Percentiles rank a stretch among this genome's conserved stretches.
phyloP scores from a whole-genome alignment of 2,113 vertebrate species.

The Cinclus cinclus region DNA sequence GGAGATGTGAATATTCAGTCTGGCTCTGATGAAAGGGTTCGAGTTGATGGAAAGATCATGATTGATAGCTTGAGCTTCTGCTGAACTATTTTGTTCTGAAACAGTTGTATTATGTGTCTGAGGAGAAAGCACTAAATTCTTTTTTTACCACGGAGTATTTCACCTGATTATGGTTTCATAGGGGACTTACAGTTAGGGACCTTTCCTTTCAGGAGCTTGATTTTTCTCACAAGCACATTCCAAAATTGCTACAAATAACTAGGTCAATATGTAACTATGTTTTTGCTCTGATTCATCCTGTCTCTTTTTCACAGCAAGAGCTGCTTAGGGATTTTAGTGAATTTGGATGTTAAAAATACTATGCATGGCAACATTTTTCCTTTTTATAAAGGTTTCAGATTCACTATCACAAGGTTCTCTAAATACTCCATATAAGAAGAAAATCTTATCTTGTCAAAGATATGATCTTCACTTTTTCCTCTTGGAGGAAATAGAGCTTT shows the following conservation, averaged over 20 bases:
- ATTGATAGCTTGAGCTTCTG: background rate
- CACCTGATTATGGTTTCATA: background rate
- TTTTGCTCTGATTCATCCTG: background rate
- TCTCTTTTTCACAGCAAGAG: background rate
- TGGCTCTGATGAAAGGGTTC: background rate
- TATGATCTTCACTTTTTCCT: background rate
- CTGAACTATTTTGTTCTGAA: background rate
- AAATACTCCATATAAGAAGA: background rate
- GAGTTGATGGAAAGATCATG: background rate
- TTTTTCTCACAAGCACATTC: background rate
- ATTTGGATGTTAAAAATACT: background rate
- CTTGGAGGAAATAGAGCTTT: background rate
- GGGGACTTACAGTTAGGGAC: background rate
- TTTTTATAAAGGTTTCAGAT: background rate
- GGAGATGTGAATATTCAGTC: background rate
- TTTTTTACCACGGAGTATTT: background rate
- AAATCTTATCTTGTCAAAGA: background rate
- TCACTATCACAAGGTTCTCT: background rate
- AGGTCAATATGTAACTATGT: background rate
- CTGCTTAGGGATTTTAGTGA: background rate
- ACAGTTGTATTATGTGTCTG: background rate
- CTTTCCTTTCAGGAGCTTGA: background rate
- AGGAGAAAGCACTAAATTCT: background rate
- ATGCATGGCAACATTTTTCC: background rate
- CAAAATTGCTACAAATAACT: background rate